Conservation (phyloP, 1,140 invertebrate species). For the Cryptotermes secundus region DNA sequence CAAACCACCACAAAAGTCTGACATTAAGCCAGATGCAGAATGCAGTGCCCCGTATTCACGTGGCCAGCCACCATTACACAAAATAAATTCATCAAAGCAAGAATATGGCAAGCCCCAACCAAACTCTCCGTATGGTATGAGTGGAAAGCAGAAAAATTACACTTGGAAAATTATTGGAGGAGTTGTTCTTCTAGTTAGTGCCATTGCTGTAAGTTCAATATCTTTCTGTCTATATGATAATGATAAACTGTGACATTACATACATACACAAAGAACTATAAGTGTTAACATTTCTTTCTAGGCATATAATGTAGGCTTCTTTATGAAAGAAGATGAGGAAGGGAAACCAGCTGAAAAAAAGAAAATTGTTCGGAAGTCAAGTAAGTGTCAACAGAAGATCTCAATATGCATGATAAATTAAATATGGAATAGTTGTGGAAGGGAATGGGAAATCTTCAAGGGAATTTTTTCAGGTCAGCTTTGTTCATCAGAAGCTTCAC, state of each 20-base stretch:
- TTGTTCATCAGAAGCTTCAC: too few species aligned
- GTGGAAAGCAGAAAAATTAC: slow-evolving; percentile 39
- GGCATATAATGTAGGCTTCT: slow-evolving; percentile 34
- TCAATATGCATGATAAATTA: background rate
- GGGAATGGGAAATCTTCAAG: too few species aligned
- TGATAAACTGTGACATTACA: background rate
- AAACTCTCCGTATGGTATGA: background rate
- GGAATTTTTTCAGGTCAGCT: too few species aligned
- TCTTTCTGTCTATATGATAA: background rate
- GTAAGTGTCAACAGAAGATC: background rate
- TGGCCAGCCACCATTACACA: too few species aligned
- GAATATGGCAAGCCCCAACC: slow-evolving; percentile 7
- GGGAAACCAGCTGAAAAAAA: background rate
- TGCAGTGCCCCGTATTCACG: too few species aligned
- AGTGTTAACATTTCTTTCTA: slow-evolving; percentile 30
- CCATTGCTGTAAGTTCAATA: slow-evolving; percentile 40
- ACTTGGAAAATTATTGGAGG: slow-evolving; percentile 45
- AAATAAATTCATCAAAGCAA: background rate
- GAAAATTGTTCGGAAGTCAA: slow-evolving; percentile 1
- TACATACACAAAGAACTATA: slow-evolving; percentile 22
- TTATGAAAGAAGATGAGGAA: background rate
- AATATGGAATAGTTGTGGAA: too few species aligned
- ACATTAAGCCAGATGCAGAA: background rate
- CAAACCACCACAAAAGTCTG: background rate
- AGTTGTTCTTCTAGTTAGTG: slow-evolving; percentile 43